Conservation (phyloP, 2,797 vertebrate species). For the Tympanoctomys barrerae region DNA sequence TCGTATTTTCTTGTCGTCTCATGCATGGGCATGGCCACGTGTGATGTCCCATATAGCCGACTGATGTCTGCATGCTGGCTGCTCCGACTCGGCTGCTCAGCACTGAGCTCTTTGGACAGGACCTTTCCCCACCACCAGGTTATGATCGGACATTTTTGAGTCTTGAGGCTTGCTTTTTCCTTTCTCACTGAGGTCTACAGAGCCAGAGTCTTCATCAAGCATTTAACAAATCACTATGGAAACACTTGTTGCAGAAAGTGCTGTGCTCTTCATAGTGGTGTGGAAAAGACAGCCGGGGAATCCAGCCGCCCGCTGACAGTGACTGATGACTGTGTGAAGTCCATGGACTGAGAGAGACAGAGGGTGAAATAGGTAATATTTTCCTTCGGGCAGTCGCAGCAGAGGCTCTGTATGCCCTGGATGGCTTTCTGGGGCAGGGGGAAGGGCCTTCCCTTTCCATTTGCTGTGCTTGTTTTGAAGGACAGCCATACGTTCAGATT, state of each 20-base stretch:
- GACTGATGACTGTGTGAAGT: not conserved
- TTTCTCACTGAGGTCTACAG: not conserved
- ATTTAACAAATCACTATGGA: not conserved
- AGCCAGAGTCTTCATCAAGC: not conserved
- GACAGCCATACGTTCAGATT: not conserved
- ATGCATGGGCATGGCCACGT: rapidly evolving
- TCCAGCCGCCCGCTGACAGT: not conserved
- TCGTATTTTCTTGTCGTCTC: not conserved
- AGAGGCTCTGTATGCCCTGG: rapidly evolving
- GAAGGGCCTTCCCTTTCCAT: not conserved
- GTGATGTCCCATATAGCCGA: not conserved
- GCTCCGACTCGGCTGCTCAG: not conserved
- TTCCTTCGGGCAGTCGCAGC: not conserved
- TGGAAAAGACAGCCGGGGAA: not conserved
- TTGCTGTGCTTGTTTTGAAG: not conserved
- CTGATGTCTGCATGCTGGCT: rapidly evolving
- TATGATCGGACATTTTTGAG: not conserved
- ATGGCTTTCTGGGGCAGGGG: not conserved
- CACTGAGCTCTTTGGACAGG: not conserved
- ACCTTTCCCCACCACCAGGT: no score
- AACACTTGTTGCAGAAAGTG: not conserved
- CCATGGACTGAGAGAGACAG: not conserved
- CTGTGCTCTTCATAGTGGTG: not conserved
- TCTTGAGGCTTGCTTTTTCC: not conserved
- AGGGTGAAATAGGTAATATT: not conserved